Evolutionary conservation across 2,113 vertebrate species (phyloP).

Genomic region (Triplophysa dalaica): DNA sequence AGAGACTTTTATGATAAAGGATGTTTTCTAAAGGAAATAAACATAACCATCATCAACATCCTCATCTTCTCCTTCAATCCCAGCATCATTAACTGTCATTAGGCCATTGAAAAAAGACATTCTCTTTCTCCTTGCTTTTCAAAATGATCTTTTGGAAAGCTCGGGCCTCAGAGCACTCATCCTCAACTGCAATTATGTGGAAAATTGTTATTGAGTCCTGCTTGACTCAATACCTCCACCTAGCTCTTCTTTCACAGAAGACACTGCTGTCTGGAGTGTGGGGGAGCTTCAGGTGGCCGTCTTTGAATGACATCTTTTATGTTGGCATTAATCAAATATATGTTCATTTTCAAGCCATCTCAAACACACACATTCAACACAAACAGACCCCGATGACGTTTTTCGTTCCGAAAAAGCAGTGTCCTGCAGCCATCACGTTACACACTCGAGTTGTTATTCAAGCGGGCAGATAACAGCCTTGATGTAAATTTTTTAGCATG

Average conservation of each 20-base stretch:
- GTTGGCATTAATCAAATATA: not conserved
- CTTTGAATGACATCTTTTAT: conserved; percentile 26
- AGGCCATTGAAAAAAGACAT: conserved; percentile 23
- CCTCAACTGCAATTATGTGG: conserved; percentile 50
- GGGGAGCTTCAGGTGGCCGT: conserved; percentile 8
- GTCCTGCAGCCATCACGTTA: not conserved
- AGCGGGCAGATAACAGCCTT: conserved; percentile 6
- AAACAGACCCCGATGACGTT: not conserved
- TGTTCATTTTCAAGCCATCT: conserved; percentile 10
- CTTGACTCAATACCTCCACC: conserved; percentile 61
- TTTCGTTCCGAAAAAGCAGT: not conserved
- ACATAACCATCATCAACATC: conserved; percentile 35
- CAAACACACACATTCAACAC: conserved; percentile 1
- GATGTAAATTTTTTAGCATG: conserved; percentile 9
- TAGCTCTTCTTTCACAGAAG: conserved; percentile 55
- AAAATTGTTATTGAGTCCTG: conserved; percentile 50
- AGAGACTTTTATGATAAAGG: not conserved
- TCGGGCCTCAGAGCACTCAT: conserved; percentile 25
- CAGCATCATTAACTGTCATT: conserved; percentile 40
- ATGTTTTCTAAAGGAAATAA: conserved; percentile 21
- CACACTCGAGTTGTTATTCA: not conserved
- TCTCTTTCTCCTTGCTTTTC: conserved; percentile 20
- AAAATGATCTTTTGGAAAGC: conserved; percentile 8
- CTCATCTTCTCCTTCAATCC: conserved; percentile 25
- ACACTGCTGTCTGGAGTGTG: conserved; percentile 32